These are phyloP conservation scores for Scopus umbretta DNA, from an alignment of 2,113 vertebrate species.

Conservation along the genomic window DNA sequence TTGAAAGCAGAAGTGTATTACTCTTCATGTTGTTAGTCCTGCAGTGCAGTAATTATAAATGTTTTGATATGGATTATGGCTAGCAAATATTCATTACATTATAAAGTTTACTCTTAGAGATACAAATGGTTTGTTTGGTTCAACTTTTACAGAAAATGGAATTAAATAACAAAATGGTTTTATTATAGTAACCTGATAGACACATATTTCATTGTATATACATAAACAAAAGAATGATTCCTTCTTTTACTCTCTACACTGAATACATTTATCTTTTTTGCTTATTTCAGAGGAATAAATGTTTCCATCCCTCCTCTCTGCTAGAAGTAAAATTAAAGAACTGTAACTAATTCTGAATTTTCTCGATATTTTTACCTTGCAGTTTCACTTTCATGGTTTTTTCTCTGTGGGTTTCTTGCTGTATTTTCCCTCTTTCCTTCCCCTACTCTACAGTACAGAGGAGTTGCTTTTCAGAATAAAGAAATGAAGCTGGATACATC, in stretches of 20 bases:
- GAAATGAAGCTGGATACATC: background rate
- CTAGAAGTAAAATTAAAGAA: background rate
- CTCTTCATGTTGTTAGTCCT: background rate
- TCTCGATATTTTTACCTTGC: background rate
- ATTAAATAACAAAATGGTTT: background rate
- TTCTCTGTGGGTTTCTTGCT: background rate
- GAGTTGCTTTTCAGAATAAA: background rate
- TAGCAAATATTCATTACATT: background rate
- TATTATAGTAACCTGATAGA: background rate
- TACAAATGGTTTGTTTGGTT: background rate
- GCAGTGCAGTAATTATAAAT: background rate
- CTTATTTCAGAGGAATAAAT: background rate
- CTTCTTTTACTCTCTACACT: background rate
- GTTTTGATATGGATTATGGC: background rate
- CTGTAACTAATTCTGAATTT: background rate
- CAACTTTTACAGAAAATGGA: background rate
- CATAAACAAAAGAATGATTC: background rate
- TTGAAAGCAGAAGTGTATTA: background rate
- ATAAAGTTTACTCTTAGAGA: background rate
- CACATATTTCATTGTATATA: background rate
- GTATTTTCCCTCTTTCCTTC: background rate
- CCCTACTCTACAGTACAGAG: background rate
- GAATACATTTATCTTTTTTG: background rate
- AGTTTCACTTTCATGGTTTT: background rate
- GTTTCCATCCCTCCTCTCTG: background rate